These are phyloP conservation scores for Lepidothrix coronata DNA, from an alignment of 2,113 vertebrate genomes.

Conservation along the genomic window DNA sequence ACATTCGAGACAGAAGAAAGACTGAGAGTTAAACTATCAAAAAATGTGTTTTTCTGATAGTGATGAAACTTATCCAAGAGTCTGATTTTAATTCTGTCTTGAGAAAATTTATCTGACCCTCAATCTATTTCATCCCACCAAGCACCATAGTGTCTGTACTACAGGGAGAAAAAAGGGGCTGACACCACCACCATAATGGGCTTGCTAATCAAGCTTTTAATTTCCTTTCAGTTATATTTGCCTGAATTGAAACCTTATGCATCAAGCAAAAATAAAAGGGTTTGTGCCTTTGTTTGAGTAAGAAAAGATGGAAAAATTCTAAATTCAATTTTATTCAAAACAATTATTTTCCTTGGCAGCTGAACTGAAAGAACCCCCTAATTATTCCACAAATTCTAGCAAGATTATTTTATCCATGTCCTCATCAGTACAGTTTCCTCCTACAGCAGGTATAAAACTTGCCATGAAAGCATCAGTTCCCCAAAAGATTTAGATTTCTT, in stretches of 20 bases:
- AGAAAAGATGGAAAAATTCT: constrained; percentile 11
- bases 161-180: not conserved
- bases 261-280: not conserved
- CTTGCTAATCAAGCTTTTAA: constrained; percentile 22
- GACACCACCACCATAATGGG: not conserved
- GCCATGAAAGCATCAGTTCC: not conserved
- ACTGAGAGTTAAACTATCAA: not conserved
- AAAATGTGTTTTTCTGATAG: not conserved
- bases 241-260: not conserved
- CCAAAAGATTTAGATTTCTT: not conserved
- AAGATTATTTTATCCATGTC: not conserved
- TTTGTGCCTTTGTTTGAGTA: constrained; percentile 8
- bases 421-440: not conserved
- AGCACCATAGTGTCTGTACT: not conserved
- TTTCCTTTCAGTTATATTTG: constrained; percentile 15
- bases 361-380: not conserved
- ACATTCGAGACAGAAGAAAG: not conserved
- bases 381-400: not conserved
- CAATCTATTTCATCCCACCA: not conserved
- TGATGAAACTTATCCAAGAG: not conserved
- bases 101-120: not conserved
- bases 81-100: constrained; percentile 14
- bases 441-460: not conserved
- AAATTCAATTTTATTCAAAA: constrained; percentile 8
- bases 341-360: constrained; percentile 28